Percentiles rank a stretch among this genome's conserved stretches.
Conservation (phyloP, 2,113 vertebrate genomes). For the Apaloderma vittatum region DNA sequence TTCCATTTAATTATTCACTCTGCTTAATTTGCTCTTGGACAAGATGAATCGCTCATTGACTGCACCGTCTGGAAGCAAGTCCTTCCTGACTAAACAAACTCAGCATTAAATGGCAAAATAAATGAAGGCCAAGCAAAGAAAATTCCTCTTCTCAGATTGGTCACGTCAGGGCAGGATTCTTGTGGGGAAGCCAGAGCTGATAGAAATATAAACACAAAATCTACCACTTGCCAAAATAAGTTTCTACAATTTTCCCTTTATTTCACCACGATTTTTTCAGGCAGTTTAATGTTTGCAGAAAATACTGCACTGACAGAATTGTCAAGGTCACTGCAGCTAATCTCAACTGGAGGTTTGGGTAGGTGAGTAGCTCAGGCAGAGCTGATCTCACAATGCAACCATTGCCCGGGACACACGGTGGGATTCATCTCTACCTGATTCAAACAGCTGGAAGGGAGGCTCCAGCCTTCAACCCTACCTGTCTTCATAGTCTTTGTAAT, state of each 20-base stretch:
- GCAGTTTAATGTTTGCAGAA: neutral
- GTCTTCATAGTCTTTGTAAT: neutral
- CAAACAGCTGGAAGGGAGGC: neutral
- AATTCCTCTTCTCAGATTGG: conserved; percentile 45
- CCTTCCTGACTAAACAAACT: conserved; percentile 65
- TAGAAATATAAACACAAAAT: conserved; percentile 37
- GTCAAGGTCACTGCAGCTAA: neutral
- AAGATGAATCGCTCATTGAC: conserved; percentile 70
- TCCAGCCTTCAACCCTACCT: neutral
- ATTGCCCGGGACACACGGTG: neutral
- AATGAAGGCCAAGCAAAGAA: conserved; percentile 50
- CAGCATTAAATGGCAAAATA: conserved; percentile 51
- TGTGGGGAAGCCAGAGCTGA: conserved; percentile 11
- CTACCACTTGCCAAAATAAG: neutral
- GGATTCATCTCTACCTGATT: neutral
- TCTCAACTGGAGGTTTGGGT: neutral
- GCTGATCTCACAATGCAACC: rapidly evolving
- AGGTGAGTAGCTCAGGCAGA: neutral
- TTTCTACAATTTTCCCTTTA: neutral
- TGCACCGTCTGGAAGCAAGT: conserved; percentile 38
- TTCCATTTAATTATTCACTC: conserved; percentile 73
- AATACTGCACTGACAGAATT: neutral
- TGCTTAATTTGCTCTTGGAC: conserved; percentile 70
- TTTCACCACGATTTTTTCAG: neutral
- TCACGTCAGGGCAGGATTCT: conserved; percentile 1